Evolutionary conservation across 2,888 invertebrate genomes (phyloP).

Genomic region (Coelinius sp.): DNA sequence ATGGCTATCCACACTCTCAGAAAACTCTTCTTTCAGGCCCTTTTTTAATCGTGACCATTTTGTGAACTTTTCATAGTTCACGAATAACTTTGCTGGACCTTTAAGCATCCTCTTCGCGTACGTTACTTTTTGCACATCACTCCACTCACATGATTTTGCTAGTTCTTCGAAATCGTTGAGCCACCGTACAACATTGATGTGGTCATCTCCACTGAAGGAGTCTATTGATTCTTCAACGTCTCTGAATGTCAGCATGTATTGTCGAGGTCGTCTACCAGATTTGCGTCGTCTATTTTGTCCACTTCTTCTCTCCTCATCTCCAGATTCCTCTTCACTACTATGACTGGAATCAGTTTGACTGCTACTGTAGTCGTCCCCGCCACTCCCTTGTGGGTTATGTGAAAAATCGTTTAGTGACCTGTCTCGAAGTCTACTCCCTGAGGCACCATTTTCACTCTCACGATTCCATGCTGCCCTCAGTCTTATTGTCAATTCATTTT

Average conservation of each 20-base stretch:
- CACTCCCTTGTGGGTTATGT: too few species aligned
- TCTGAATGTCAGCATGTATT: slow-evolving; percentile 5
- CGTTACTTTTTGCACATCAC: slow-evolving; percentile 40
- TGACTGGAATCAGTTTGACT: too few species aligned
- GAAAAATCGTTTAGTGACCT: slow-evolving; percentile 41
- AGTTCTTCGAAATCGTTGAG: slow-evolving; percentile 45
- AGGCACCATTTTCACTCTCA: too few species aligned
- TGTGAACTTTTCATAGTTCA: slow-evolving; percentile 29
- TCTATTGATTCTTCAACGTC: slow-evolving; percentile 41
- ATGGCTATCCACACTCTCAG: slow-evolving; percentile 6
- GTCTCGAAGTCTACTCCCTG: slow-evolving; percentile 25
- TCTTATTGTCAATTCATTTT: slow-evolving; percentile 13
- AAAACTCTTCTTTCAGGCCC: slow-evolving; percentile 26
- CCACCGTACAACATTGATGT: slow-evolving; percentile 36
- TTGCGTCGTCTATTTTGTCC: too few species aligned
- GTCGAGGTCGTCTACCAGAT: too few species aligned
- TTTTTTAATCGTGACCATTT: slow-evolving; percentile 27
- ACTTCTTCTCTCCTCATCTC: too few species aligned
- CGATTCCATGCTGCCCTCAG: too few species aligned
- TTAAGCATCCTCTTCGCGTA: slow-evolving; percentile 43
- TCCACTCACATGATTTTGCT: slow-evolving; percentile 38
- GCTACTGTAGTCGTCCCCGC: too few species aligned
- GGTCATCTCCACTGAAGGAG: slow-evolving; percentile 40
- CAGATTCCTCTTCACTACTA: too few species aligned
- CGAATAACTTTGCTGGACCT: slow-evolving; percentile 42